These are phyloP conservation scores for Alouatta palliata DNA, from an alignment of 2,113 vertebrate species.

Conservation along the genomic window DNA sequence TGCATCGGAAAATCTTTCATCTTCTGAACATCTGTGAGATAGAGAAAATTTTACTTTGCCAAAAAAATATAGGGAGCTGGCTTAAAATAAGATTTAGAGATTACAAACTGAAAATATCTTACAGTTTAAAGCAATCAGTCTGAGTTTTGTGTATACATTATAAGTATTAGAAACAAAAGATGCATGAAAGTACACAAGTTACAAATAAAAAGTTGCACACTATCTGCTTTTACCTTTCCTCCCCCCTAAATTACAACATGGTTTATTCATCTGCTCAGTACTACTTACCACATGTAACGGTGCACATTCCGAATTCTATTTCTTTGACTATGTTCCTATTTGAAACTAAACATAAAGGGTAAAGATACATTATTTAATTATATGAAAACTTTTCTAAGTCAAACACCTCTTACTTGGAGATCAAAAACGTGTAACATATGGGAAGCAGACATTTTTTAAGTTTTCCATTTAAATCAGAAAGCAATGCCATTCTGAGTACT, in stretches of 20 bases:
- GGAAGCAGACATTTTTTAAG: slow-evolving; percentile 12
- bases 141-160: slow-evolving; percentile 80
- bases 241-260: slow-evolving; percentile 44
- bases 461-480: slow-evolving; percentile 45
- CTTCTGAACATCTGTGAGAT: slow-evolving; percentile 85
- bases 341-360: slow-evolving; percentile 75
- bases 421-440: neutral
- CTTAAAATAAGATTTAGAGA: slow-evolving; percentile 79
- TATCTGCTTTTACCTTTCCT: slow-evolving; percentile 59
- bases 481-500: neutral
- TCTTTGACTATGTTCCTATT: slow-evolving; percentile 64
- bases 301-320: slow-evolving; percentile 80
- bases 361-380: slow-evolving; percentile 64
- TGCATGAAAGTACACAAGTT: slow-evolving; percentile 72
- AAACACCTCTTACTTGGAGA: slow-evolving; percentile 6
- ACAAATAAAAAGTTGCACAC: slow-evolving; percentile 71
- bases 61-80: slow-evolving; percentile 65
- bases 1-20: slow-evolving; percentile 82
- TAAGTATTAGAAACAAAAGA: slow-evolving; percentile 78
- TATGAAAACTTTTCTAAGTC: slow-evolving; percentile 26
- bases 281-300: slow-evolving; percentile 83
- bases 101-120: slow-evolving; percentile 81
- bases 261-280: slow-evolving; percentile 68
- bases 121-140: slow-evolving; percentile 80
- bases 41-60: slow-evolving; percentile 82